Percentiles rank a stretch among this genome's conserved stretches.
Evolutionary conservation across 2,797 vertebrate genomes (phyloP).

Genomic region (Vespertilio murinus): DNA sequence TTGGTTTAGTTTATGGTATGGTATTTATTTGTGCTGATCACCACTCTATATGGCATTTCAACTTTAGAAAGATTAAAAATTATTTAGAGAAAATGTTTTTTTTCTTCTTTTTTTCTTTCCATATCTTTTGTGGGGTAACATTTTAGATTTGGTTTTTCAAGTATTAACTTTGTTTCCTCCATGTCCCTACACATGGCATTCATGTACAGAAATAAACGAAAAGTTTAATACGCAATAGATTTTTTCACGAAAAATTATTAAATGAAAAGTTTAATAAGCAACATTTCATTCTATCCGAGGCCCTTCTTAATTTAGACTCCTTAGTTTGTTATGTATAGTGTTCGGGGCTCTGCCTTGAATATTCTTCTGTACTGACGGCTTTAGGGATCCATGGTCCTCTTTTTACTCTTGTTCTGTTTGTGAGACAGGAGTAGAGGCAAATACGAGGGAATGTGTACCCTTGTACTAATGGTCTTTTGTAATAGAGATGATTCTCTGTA

Average conservation of each 20-base stretch:
- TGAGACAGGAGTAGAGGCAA: neutral
- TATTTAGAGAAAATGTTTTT: neutral
- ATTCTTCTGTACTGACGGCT: neutral
- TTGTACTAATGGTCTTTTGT: constrained; percentile 33
- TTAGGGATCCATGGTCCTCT: constrained; percentile 19
- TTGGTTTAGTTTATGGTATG: neutral
- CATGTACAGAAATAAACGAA: neutral
- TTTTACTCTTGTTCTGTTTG: neutral
- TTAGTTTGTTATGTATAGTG: neutral
- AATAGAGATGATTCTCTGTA: neutral
- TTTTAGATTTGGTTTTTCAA: constrained; percentile 21
- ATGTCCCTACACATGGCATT: neutral
- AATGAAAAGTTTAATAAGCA: too few relatives aligned
- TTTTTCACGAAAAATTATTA: too few relatives aligned
- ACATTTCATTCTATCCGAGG: neutral
- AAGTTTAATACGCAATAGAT: neutral
- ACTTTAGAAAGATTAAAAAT: neutral
- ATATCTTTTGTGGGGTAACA: neutral
- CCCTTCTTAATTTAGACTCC: constrained; percentile 2
- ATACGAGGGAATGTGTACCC: neutral
- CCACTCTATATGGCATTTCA: neutral
- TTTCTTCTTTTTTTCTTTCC: neutral
- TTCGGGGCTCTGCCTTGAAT: neutral
- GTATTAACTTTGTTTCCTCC: constrained; percentile 36
- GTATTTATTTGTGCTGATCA: neutral